Percentiles rank a stretch among this genome's conserved stretches.
phyloP scores from a whole-genome alignment of 2,797 vertebrate genomes.

The Halcyon leucocephala region DNA sequence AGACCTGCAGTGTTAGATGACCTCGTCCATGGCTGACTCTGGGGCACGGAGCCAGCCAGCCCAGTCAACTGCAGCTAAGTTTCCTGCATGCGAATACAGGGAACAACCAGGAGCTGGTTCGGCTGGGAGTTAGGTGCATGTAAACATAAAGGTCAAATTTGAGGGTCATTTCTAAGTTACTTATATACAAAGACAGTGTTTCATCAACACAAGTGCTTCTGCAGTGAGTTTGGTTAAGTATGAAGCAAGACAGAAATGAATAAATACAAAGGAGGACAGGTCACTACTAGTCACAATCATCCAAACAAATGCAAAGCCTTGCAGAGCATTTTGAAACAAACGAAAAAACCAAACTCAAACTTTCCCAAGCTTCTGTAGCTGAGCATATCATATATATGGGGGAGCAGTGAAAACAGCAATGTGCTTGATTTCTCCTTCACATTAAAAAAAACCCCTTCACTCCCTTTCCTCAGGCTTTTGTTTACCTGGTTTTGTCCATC shows the following conservation, averaged over 20 bases:
- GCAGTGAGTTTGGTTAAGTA: background rate
- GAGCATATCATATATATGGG: background rate
- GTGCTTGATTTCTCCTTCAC: background rate
- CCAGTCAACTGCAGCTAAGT: background rate
- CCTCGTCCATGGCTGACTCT: fast-evolving
- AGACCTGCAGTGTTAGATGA: background rate
- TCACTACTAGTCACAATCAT: background rate
- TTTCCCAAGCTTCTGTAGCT: background rate
- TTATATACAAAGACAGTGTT: background rate
- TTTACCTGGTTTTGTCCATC: background rate
- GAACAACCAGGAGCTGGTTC: background rate
- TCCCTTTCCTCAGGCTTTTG: background rate
- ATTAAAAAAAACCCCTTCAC: background rate
- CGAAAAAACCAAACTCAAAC: background rate
- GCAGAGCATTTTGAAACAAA: background rate
- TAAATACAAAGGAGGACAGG: background rate
- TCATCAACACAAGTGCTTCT: background rate
- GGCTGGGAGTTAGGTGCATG: background rate
- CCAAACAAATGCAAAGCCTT: background rate
- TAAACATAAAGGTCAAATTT: background rate
- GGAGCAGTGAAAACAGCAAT: background rate
- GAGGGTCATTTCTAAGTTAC: background rate
- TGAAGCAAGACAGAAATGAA: background rate
- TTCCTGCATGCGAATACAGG: background rate
- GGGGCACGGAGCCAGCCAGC: background rate